Conservation (phyloP, 1,140 invertebrate genomes). For the Pseudomyrmex flavicornis region DNA sequence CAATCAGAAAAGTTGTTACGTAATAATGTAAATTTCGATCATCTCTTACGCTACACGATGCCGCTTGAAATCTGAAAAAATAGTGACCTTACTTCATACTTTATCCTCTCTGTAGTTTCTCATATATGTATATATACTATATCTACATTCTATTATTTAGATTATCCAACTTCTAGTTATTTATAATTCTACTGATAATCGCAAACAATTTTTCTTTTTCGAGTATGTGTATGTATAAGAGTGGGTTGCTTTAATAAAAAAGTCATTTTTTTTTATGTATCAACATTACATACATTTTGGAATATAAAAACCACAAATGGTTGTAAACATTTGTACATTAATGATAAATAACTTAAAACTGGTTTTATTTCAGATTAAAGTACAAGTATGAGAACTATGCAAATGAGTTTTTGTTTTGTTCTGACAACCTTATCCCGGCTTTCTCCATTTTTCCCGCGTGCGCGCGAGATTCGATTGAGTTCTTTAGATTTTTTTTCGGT, state of each 20-base stretch:
- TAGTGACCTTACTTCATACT: background rate
- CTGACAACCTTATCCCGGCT: constrained; percentile 37
- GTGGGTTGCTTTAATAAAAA: constrained; percentile 50
- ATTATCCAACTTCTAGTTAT: constrained; percentile 6
- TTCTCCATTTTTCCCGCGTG: constrained; percentile 8
- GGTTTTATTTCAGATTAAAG: constrained; percentile 71
- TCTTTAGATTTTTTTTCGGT: background rate
- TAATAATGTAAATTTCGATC: constrained; percentile 38
- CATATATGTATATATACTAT: too few relatives aligned
- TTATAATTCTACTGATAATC: constrained; percentile 23
- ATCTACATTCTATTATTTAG: too few relatives aligned
- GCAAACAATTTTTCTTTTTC: background rate
- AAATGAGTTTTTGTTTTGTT: constrained; percentile 38
- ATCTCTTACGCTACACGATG: constrained; percentile 9
- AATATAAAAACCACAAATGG: constrained; percentile 62
- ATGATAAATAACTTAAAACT: constrained; percentile 80
- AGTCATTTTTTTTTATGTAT: constrained; percentile 46
- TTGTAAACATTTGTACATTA: constrained; percentile 74
- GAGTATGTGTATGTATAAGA: background rate
- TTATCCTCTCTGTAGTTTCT: background rate
- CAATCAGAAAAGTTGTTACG: constrained; percentile 21
- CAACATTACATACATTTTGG: constrained; percentile 61
- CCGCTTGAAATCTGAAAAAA: constrained; percentile 1
- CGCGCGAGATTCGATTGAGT: background rate
- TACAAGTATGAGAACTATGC: constrained; percentile 69